Evolutionary conservation across 92 coral and sea anemone genomes (phyloP), one percentile per base, ranked within the genome.

Genomic region (Heliopora coerulea): DNA sequence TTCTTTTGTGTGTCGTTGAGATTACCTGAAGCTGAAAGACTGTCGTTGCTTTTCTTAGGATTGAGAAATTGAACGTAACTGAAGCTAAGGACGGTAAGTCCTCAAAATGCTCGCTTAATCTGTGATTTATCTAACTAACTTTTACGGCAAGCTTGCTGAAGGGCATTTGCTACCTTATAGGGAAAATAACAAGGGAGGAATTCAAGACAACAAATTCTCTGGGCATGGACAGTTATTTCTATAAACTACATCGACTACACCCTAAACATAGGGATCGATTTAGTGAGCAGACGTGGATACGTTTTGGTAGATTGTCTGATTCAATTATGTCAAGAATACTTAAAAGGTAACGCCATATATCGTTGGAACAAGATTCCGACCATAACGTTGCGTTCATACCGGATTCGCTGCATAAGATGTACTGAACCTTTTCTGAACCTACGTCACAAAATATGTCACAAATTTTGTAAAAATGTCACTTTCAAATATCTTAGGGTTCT

Each of bases 251-350:
- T 8, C 86, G 91, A 26, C 70, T 80, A 46, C 99, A 95, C 58
- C 99, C 96, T 1, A 91, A 87, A 37, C 99, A 95, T 83, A 85
- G 99, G 62, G 89, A 90, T 77, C 78, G 99, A 64, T 95, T 82
- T 81, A 95, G 99, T 41, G 96, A 95, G 37, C 99, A 95, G 73
- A 68, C 89, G 27, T 95, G 99, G 99, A 80, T 95, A 32, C 77
- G 85, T 26, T 90, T 87, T 54, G 77, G 77, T 77, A 80, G 87
- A 70, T 68, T 75, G 1, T 88, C 75, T 15, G 91, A 91, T 24
- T 75, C 75, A 35, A 68, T 85, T 28, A 84, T 95, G 44, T 76
- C 76, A 41, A 77, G 81, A 44, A 79, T 95, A 49, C 82, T 84
- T 50, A 69, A 86, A 69, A 86, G 96, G 99, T 95, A 56, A 3